These are phyloP conservation scores for Microctenopoma steveboyesi DNA, from an alignment of 2,797 vertebrate species.

Conservation along the genomic window DNA sequence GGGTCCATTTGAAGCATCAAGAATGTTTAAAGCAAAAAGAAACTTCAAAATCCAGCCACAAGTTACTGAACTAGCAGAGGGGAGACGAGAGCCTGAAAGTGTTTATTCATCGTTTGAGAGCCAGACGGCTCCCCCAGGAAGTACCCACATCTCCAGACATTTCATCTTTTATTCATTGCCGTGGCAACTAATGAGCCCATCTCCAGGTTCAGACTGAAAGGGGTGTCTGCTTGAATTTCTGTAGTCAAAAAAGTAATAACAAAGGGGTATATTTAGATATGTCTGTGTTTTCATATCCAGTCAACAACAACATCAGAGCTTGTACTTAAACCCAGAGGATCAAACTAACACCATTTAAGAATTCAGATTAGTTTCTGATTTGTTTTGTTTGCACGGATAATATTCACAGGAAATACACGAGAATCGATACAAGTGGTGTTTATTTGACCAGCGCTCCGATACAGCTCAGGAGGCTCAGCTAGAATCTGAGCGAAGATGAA, in stretches of 20 bases:
- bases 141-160: slow-evolving; percentile 69
- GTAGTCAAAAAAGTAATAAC: slow-evolving; percentile 33
- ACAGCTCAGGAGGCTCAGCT: slow-evolving; percentile 22
- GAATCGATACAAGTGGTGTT: slow-evolving; percentile 49
- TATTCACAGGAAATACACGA: slow-evolving; percentile 15
- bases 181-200: slow-evolving; percentile 75
- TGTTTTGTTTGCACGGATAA: slow-evolving; percentile 32
- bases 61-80: slow-evolving; percentile 12
- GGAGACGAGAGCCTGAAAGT: slow-evolving; percentile 36
- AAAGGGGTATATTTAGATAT: slow-evolving; percentile 22
- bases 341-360: slow-evolving; percentile 23
- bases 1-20: slow-evolving; percentile 16
- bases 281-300: slow-evolving; percentile 13
- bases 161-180: slow-evolving; percentile 81
- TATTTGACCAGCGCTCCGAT: slow-evolving; percentile 14
- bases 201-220: slow-evolving; percentile 40
- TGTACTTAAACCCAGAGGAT: slow-evolving; percentile 4
- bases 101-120: slow-evolving; percentile 67
- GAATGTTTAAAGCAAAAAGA: slow-evolving; percentile 20
- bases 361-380: slow-evolving; percentile 35
- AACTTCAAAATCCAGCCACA: slow-evolving; percentile 26
- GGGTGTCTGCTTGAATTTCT: slow-evolving; percentile 37
- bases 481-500: too few species aligned
- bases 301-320: slow-evolving; percentile 16
- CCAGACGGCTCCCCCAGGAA: slow-evolving; percentile 64